A percentile compares a stretch with the other conserved stretches of the same genome.
Evolutionary conservation across 2,797 vertebrate species (phyloP).

Genomic region (Acrossocheilus fasciatus): DNA sequence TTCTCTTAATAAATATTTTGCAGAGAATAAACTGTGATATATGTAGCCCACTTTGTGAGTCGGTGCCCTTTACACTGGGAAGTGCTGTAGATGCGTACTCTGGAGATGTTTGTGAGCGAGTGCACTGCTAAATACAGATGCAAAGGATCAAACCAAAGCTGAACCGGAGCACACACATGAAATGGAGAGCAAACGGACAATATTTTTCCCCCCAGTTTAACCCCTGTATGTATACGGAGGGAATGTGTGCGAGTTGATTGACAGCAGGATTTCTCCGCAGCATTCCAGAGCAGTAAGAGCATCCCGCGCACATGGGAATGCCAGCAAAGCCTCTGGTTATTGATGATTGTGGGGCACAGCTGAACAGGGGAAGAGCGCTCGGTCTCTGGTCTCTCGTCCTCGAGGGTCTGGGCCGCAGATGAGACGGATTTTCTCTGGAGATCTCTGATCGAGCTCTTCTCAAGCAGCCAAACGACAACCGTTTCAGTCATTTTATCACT

Average conservation of each 20-base stretch:
- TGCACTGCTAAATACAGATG: background rate
- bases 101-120: background rate
- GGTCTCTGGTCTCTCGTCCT: conserved; percentile 57
- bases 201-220: background rate
- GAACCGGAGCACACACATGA: background rate
- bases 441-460: conserved; percentile 52
- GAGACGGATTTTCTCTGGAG: conserved; percentile 62
- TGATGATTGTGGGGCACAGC: conserved; percentile 62
- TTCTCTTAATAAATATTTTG: background rate
- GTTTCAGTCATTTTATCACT: background rate
- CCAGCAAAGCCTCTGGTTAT: conserved; percentile 63
- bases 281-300: conserved; percentile 44
- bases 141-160: background rate
- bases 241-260: conserved; percentile 27
- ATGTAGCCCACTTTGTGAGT: background rate
- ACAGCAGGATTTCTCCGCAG: conserved; percentile 57
- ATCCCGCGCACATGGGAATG: conserved; percentile 57
- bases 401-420: conserved; percentile 53
- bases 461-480: background rate
- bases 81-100: background rate
- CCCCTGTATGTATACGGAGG: background rate
- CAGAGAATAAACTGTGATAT: background rate
- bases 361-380: conserved; percentile 58
- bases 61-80: background rate
- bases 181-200: background rate